phyloP scores from a whole-genome alignment of 2,888 invertebrate genomes.

The Cephus runcator region DNA sequence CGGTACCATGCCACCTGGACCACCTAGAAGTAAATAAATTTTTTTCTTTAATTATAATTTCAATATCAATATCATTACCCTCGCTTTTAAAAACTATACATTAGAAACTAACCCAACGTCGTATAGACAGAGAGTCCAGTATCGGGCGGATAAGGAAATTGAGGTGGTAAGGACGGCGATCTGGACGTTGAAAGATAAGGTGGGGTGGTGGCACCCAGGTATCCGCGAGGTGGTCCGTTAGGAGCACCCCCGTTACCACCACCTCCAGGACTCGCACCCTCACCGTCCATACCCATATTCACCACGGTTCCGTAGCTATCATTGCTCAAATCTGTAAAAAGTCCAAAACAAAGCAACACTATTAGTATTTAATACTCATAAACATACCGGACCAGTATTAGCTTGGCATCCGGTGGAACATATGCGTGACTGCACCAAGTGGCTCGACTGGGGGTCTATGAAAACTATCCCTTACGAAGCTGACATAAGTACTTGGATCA shows the following conservation, averaged over 20 bases:
- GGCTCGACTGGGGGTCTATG: background rate
- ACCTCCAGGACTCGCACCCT: conserved; percentile 81
- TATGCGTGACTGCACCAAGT: background rate
- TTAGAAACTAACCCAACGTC: conserved; percentile 73
- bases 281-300: conserved; percentile 83
- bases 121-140: conserved; percentile 88
- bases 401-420: background rate
- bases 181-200: conserved; percentile 80
- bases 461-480: background rate
- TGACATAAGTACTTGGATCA: background rate
- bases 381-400: background rate
- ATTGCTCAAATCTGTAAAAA: conserved; percentile 80
- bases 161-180: conserved; percentile 80
- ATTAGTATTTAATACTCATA: background rate
- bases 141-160: conserved; percentile 81
- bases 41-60: conserved; percentile 5
- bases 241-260: conserved; percentile 65
- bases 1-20: conserved; percentile 70
- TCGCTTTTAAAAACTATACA: background rate
- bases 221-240: conserved; percentile 68
- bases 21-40: conserved; percentile 49
- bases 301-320: conserved; percentile 89
- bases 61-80: background rate
- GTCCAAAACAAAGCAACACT: conserved; percentile 24
- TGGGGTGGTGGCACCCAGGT: conserved; percentile 78